These are phyloP conservation scores for Helicoverpa assulta DNA, from an alignment of 2,888 invertebrate genomes.

Conservation along the genomic window DNA sequence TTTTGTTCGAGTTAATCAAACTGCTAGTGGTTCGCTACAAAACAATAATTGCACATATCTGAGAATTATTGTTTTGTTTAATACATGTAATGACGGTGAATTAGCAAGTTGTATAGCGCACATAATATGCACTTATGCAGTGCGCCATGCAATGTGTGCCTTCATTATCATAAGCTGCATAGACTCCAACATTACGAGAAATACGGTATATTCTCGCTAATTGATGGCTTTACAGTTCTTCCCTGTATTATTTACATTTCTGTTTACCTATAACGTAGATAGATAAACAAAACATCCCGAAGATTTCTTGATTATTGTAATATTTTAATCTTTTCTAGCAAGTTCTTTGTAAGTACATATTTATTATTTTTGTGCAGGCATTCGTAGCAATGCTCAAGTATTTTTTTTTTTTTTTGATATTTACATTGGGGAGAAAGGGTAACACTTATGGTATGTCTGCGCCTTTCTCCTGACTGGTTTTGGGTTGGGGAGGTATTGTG, in stretches of 20 bases:
- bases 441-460: too few species aligned
- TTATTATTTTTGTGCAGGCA: background rate
- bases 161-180: background rate
- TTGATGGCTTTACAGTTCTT: constrained; percentile 5
- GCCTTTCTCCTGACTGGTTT: too few species aligned
- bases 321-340: background rate
- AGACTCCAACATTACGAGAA: constrained; percentile 6
- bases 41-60: constrained; percentile 15
- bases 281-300: background rate
- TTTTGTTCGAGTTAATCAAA: constrained; percentile 14
- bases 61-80: constrained; percentile 18
- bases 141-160: background rate
- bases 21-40: constrained; percentile 1
- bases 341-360: too few species aligned
- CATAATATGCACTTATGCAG: background rate
- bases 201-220: constrained; percentile 8
- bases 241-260: constrained; percentile 13
- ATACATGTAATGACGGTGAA: constrained; percentile 14
- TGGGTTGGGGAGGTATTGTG: too few species aligned
- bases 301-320: background rate
- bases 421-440: too few species aligned
- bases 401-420: too few species aligned
- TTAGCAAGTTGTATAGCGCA: constrained; percentile 12
- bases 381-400: background rate
- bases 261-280: background rate